These are phyloP conservation scores for Lycia hirtaria DNA, from an alignment of 2,888 invertebrate genomes.

Conservation along the genomic window DNA sequence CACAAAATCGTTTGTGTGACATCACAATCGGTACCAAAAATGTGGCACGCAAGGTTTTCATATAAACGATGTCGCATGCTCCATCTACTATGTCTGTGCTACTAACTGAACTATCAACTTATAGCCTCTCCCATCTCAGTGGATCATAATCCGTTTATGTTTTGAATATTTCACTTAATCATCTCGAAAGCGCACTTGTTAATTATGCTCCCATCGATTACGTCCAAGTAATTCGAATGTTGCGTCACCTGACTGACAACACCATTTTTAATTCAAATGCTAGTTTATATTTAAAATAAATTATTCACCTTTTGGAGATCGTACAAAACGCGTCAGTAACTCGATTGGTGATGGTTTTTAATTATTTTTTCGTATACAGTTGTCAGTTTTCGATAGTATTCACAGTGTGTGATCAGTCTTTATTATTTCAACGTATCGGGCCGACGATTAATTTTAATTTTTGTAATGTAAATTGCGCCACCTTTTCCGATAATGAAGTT, in stretches of 20 bases:
- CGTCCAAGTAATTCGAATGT: slow-evolving; percentile 61
- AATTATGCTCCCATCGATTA: slow-evolving; percentile 74
- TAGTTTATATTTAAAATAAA: slow-evolving; percentile 38
- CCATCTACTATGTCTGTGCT: too few species aligned
- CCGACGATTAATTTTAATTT: not conserved
- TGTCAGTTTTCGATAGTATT: slow-evolving; percentile 30
- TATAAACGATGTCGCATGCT: too few species aligned
- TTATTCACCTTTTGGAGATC: slow-evolving; percentile 35
- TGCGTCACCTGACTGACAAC: slow-evolving; percentile 62
- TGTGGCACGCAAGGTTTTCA: too few species aligned
- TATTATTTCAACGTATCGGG: slow-evolving; percentile 4
- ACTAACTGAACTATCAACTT: not conserved
- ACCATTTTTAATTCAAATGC: slow-evolving; percentile 56
- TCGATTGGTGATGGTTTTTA: slow-evolving; percentile 50
- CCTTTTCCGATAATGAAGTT: not conserved
- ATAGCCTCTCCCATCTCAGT: not conserved
- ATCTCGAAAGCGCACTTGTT: slow-evolving; percentile 78
- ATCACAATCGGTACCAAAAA: too few species aligned
- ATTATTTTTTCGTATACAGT: slow-evolving; percentile 50
- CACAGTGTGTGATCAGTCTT: slow-evolving; percentile 25
- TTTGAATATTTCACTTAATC: slow-evolving; percentile 61
- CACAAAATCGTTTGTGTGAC: too few species aligned
- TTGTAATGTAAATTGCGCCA: not conserved
- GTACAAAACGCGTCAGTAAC: slow-evolving; percentile 55
- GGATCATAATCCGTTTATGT: not conserved